Percentiles rank a stretch among this genome's conserved stretches.
phyloP scores from a whole-genome alignment of 2,797 vertebrate genomes.

The Peromyscus aztecus region DNA sequence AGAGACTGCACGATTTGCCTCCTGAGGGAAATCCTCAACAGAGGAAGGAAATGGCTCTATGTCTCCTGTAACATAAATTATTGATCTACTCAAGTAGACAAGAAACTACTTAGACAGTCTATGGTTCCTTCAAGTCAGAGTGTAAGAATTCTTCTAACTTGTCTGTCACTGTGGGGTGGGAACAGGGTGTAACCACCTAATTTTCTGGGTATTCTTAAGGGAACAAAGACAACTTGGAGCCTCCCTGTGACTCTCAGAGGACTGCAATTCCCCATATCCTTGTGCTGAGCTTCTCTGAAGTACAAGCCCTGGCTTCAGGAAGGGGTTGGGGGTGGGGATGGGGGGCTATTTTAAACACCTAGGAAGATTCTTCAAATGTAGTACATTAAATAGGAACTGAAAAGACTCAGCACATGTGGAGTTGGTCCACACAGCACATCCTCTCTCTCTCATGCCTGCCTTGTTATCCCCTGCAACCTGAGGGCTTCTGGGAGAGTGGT shows the following conservation, averaged over 20 bases:
- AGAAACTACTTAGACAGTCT: neutral
- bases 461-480: neutral
- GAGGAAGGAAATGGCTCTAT: neutral
- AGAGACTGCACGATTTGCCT: neutral
- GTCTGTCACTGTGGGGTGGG: neutral
- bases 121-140: neutral
- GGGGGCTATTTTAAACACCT: neutral
- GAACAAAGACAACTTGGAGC: constrained; percentile 41
- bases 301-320: neutral
- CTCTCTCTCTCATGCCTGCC: neutral
- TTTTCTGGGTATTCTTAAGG: constrained; percentile 50
- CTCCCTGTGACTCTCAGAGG: constrained; percentile 43
- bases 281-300: neutral
- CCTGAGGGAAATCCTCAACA: neutral
- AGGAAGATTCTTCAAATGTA: neutral
- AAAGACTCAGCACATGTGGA: neutral
- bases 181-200: constrained; percentile 60
- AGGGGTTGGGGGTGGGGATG: no score
- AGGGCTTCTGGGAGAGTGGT: neutral
- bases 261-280: neutral
- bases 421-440: neutral
- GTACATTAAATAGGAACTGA: neutral
- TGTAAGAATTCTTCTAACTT: neutral
- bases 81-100: neutral
- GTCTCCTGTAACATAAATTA: neutral